Conservation (phyloP, 2,888 invertebrate genomes). For the Phyllotreta striolata region DNA sequence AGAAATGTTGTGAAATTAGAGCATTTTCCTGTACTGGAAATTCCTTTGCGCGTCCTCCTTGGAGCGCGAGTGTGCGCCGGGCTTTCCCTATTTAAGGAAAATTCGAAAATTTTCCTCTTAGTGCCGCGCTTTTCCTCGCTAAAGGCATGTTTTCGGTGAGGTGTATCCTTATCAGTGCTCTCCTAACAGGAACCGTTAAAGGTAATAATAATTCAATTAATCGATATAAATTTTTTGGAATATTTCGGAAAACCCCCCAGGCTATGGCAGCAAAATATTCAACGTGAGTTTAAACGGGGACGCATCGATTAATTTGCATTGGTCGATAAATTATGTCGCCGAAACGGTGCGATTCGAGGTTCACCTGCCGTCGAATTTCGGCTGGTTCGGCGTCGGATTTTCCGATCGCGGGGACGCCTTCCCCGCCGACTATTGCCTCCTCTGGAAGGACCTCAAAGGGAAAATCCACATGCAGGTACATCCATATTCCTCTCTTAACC, state of each 20-base stretch:
- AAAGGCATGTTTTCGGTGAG: conserved; percentile 2
- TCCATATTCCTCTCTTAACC: neutral
- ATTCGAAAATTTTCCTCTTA: conserved; percentile 15
- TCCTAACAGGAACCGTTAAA: too few relatives aligned
- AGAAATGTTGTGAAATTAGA: neutral
- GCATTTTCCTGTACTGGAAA: neutral
- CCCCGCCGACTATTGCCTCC: conserved; percentile 82
- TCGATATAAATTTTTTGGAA: neutral
- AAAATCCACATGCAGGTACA: conserved; percentile 66
- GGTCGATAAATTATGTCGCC: conserved; percentile 62
- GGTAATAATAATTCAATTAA: too few relatives aligned
- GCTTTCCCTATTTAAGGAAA: conserved; percentile 13
- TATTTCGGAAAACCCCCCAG: conserved; percentile 18
- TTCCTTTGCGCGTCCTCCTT: neutral
- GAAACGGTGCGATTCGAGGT: conserved; percentile 63
- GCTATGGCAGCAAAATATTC: conserved; percentile 46
- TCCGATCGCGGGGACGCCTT: conserved; percentile 79
- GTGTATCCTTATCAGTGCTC: neutral
- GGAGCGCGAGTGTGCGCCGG: conserved; percentile 6
- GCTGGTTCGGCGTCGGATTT: conserved; percentile 88
- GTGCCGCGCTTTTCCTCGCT: neutral
- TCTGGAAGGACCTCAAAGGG: conserved; percentile 77
- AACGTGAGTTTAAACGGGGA: conserved; percentile 59
- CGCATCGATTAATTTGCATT: conserved; percentile 59
- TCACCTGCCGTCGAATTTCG: conserved; percentile 62